phyloP scores from a whole-genome alignment of 1,140 invertebrate genomes.

The Ruditapes philippinarum region DNA sequence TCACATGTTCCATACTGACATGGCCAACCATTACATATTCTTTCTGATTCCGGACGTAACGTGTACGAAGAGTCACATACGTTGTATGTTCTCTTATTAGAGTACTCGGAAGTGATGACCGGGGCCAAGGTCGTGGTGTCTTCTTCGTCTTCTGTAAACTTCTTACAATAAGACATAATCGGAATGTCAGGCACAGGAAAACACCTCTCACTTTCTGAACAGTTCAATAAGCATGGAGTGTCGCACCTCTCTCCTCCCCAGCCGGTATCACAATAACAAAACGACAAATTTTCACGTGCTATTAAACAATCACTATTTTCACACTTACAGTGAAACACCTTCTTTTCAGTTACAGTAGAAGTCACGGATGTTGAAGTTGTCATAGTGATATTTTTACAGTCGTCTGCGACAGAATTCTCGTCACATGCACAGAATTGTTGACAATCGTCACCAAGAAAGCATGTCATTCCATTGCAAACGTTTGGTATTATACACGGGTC shows the following conservation, averaged over 20 bases:
- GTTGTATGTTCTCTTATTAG: constrained; percentile 9
- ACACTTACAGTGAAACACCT: neutral
- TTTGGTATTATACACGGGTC: neutral
- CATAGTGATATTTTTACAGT: neutral
- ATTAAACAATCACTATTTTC: neutral
- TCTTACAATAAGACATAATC: neutral
- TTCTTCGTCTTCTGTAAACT: no score
- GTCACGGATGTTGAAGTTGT: neutral
- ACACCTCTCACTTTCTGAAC: neutral
- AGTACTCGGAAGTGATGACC: neutral
- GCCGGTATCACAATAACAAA: neutral
- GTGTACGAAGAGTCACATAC: constrained; percentile 2
- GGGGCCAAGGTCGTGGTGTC: neutral
- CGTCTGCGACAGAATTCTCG: neutral
- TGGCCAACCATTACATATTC: neutral
- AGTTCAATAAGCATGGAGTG: neutral
- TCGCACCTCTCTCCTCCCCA: constrained; percentile 5
- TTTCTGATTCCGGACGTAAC: neutral
- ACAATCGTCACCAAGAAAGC: neutral
- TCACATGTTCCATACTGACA: neutral
- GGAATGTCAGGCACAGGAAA: neutral
- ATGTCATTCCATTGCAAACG: neutral
- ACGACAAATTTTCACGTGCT: neutral
- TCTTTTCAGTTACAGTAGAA: neutral
- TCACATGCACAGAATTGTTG: neutral